Evolutionary conservation across 2,797 vertebrate species (phyloP).

Genomic region (Poecilia picta): DNA sequence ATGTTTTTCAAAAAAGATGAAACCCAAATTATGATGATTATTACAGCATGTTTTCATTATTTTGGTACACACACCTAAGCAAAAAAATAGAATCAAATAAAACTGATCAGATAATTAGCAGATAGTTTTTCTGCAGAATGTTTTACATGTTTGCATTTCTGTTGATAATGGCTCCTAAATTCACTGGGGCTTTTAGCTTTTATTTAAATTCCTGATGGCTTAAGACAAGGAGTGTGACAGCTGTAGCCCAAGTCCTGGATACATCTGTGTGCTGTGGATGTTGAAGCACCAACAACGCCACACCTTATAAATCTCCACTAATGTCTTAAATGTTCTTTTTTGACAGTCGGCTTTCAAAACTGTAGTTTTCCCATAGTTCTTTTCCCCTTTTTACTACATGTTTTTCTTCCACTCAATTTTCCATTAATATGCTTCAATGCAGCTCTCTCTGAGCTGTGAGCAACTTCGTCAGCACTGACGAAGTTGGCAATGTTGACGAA

Average conservation of each 20-base stretch:
- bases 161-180: not conserved
- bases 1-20: not conserved
- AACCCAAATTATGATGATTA: not conserved
- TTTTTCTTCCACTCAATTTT: not conserved
- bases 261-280: not conserved
- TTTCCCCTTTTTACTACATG: not conserved
- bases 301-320: not conserved
- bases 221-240: not conserved
- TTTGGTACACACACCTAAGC: not conserved
- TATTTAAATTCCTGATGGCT: not conserved
- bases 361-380: not conserved
- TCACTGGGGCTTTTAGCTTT: not conserved
- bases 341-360: not conserved
- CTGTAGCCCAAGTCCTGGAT: not conserved
- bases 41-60: not conserved
- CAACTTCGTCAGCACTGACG: not conserved
- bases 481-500: too few relatives aligned
- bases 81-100: not conserved
- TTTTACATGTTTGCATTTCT: not conserved
- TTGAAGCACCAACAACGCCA: not conserved
- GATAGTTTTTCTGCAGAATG: not conserved
- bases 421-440: not conserved
- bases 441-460: not conserved
- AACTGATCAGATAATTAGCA: not conserved
- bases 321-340: not conserved